Percentiles rank a stretch among this genome's conserved stretches.
Evolutionary conservation across 2,797 vertebrate genomes (phyloP).

Genomic region (Eulemur mongoz): DNA sequence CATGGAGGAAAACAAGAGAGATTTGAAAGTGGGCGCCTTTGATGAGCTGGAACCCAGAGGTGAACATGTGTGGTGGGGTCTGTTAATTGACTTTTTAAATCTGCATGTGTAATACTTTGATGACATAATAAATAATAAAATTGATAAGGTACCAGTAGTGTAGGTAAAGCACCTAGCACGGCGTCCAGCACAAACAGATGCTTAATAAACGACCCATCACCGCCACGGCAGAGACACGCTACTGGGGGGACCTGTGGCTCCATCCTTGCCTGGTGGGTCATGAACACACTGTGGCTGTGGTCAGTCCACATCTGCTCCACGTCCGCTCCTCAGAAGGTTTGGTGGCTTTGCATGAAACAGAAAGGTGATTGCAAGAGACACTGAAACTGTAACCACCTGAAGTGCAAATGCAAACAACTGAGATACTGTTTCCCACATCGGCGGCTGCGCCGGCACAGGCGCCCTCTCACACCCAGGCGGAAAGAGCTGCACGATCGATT

Average conservation of each 20-base stretch:
- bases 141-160: not conserved
- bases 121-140: not conserved
- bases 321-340: not conserved
- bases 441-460: not conserved
- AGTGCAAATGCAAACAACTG: not conserved
- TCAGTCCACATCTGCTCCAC: too few species aligned
- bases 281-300: not conserved
- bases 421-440: not conserved
- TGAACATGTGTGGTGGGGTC: too few species aligned
- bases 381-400: not conserved
- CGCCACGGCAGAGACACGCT: not conserved
- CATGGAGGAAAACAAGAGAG: not conserved
- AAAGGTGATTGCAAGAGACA: not conserved
- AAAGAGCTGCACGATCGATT: not conserved
- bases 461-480: not conserved
- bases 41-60: not conserved
- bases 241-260: not conserved
- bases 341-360: not conserved
- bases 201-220: not conserved
- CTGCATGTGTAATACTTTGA: not conserved
- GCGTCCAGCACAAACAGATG: not conserved
- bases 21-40: not conserved
- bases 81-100: not conserved
- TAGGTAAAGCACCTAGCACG: not conserved
- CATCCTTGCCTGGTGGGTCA: too few species aligned